These are phyloP conservation scores for Acrossocheilus fasciatus DNA, from an alignment of 2,797 vertebrate species.

Conservation along the genomic window DNA sequence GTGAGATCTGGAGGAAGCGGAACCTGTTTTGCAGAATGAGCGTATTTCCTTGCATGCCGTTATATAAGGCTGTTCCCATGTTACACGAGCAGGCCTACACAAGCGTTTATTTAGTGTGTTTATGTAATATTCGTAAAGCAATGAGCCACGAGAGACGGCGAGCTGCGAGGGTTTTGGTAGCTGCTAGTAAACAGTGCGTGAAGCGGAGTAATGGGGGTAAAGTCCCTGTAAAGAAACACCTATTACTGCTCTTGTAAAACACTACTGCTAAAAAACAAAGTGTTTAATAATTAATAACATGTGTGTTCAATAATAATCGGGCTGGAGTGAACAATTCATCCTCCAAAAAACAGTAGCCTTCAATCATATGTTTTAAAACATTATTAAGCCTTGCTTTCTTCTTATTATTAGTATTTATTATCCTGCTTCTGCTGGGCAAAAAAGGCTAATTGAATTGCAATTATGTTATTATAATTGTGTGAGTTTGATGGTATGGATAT, in stretches of 20 bases:
- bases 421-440: neutral
- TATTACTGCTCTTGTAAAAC: neutral
- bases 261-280: neutral
- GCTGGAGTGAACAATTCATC: neutral
- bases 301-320: neutral
- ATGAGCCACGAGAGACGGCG: neutral
- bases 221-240: neutral
- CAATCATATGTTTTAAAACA: neutral
- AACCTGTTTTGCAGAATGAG: slow-evolving; percentile 6
- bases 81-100: neutral
- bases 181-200: neutral
- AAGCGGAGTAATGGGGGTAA: neutral
- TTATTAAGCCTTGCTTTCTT: neutral
- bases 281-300: neutral
- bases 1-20: neutral
- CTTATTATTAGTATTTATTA: too few species aligned
- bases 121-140: neutral
- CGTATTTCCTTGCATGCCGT: neutral
- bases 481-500: too few species aligned
- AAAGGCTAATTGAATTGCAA: too few species aligned
- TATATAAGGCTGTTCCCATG: neutral
- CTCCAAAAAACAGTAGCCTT: neutral
- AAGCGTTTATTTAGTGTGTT: neutral
- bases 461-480: neutral
- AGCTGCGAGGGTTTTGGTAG: neutral